phyloP scores from a whole-genome alignment of 1,140 invertebrate species.

The Halictus rubicundus region DNA sequence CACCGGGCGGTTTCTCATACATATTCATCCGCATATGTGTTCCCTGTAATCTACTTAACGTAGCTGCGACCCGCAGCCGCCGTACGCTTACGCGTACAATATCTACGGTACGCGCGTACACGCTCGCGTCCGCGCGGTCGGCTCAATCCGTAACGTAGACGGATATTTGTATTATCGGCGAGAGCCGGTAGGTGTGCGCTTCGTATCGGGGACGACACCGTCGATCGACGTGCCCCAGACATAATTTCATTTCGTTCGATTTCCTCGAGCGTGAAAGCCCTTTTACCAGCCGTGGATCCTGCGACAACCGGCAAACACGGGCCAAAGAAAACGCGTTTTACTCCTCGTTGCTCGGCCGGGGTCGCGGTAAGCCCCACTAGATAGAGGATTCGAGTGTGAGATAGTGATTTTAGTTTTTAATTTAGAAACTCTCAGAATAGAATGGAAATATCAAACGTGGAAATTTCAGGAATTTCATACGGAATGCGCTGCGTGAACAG shows the following conservation, averaged over 20 bases:
- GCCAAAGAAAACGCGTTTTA: background rate
- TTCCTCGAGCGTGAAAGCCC: constrained; percentile 16
- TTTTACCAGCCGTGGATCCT: background rate
- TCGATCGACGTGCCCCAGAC: background rate
- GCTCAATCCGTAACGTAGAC: constrained; percentile 27
- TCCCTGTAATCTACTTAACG: constrained; percentile 38
- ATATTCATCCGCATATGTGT: constrained; percentile 31
- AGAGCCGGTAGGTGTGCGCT: background rate
- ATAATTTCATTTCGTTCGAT: constrained; percentile 23
- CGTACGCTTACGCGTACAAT: no score
- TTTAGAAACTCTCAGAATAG: no score
- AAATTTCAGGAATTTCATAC: no score
- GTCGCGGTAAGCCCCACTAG: no score
- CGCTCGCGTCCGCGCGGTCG: background rate
- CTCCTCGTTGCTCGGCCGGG: no score
- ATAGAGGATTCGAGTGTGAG: no score
- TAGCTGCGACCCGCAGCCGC: background rate
- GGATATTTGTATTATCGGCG: constrained; percentile 29
- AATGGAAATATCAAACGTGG: no score
- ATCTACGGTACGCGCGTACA: background rate
- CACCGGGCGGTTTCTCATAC: constrained; percentile 23
- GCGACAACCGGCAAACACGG: background rate
- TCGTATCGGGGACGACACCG: background rate
- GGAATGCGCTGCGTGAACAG: no score
- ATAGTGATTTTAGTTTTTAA: no score